Percentiles rank a stretch among this genome's conserved stretches.
Conservation (phyloP, 2,888 invertebrate species). For the Mesorhabditis spiculigera region DNA sequence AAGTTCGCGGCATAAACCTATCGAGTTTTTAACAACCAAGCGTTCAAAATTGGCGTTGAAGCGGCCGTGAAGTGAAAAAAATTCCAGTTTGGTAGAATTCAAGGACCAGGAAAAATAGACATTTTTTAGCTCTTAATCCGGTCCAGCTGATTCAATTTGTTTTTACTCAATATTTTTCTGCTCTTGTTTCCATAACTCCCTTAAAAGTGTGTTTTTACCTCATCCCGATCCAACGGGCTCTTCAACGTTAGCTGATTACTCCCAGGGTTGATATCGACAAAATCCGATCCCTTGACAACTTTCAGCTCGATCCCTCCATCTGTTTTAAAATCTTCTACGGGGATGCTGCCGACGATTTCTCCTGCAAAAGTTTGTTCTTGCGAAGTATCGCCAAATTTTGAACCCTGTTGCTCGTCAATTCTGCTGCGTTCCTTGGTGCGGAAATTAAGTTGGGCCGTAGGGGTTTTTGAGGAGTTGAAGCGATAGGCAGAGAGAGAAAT, state of each 20-base stretch:
- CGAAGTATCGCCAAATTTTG: not conserved
- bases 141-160: too few relatives aligned
- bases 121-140: too few relatives aligned
- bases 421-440: not conserved
- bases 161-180: too few relatives aligned
- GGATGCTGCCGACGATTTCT: constrained; percentile 24
- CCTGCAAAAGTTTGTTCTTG: constrained; percentile 22
- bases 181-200: too few relatives aligned
- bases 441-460: not conserved
- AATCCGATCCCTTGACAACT: constrained; percentile 43
- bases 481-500: too few relatives aligned
- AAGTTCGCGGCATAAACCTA: too few relatives aligned
- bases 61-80: too few relatives aligned
- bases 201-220: too few relatives aligned
- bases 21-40: too few relatives aligned
- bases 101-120: too few relatives aligned
- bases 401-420: not conserved
- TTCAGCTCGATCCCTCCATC: constrained; percentile 34
- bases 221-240: constrained; percentile 47
- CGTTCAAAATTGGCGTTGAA: too few relatives aligned
- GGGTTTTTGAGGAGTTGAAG: not conserved
- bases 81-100: too few relatives aligned
- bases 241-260: constrained; percentile 42
- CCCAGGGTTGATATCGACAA: constrained; percentile 37
- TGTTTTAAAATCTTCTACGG: constrained; percentile 24